Evolutionary conservation across 30 jellyfish, hydroid and myxozoan species (phyloP), one percentile per base, ranked within the genome.

Genomic region (Turritopsis dohrnii): DNA sequence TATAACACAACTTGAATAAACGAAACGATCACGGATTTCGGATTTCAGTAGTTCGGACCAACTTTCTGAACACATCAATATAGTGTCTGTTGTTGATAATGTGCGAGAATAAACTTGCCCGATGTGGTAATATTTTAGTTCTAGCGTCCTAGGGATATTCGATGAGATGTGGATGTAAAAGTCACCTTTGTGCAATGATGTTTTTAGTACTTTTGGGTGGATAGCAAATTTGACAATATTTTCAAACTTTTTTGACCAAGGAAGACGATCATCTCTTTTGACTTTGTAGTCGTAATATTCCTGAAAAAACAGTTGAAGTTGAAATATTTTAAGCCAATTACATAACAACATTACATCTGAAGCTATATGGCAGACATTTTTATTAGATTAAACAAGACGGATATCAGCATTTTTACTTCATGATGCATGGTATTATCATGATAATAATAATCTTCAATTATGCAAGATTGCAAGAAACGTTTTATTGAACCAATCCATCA

Each of bases 11-110:
- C 85, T 89, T 16, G 95, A 79, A 73, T 23, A 88, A n/a, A 83
- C 84, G 69, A 89, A 88, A 1, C 96, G 86, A 75, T 79, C 87
- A 28, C 82, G 92, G 21, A 92, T 84, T 54, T 89, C 93, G 21
- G 86, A 74, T 20, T 94, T 83, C 41, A 94, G 29, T 71, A 81
- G 66, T n/a, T 94, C 97, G 9, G 95, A 83, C 99, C 99, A 94
- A 24, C 89, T 91, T 79, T 94, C 97, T 76, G 95, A 79, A 52
- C 93, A 86, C 96, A 94, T 89, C 72, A 80, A 83, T 17, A 86
- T 83, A 74, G 86, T 72, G 72, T 94, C 99, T 71, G 93, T 88
- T 16, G 85, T 83, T 25, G 95, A 80, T 3, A 94, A 69, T 19
- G 88, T 83, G 52, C 86, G 76, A 28, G 93, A 72, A 53, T 85